Evolutionary conservation across 2,888 invertebrate species (phyloP).

Genomic region (Ichneumon xanthorius): DNA sequence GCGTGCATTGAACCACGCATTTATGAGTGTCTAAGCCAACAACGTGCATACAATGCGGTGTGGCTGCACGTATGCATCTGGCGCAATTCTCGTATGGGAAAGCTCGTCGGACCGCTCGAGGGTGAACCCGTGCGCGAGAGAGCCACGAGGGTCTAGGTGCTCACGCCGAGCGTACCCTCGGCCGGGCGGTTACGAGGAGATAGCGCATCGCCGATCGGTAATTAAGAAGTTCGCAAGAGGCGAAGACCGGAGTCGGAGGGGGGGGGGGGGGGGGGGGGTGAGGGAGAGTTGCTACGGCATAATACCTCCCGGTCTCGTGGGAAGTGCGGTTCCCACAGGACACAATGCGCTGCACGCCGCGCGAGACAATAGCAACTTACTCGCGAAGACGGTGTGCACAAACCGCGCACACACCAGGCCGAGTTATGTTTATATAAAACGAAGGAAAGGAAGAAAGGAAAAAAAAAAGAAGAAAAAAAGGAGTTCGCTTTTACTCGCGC

Average conservation of each 20-base stretch:
- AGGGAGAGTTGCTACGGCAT: slow-evolving; percentile 48
- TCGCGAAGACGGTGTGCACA: slow-evolving; percentile 21
- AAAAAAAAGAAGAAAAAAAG: not conserved
- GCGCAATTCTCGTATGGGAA: slow-evolving; percentile 23
- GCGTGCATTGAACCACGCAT: slow-evolving; percentile 14
- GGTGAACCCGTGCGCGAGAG: slow-evolving; percentile 11
- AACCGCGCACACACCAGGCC: not conserved
- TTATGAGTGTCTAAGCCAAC: not conserved
- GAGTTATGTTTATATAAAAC: not conserved
- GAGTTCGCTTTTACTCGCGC: not conserved
- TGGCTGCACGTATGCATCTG: not conserved
- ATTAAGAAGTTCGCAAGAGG: slow-evolving; percentile 63
- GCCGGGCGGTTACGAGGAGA: slow-evolving; percentile 45
- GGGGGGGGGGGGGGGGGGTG: slow-evolving; percentile 28
- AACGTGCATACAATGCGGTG: not conserved
- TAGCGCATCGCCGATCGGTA: slow-evolving; percentile 65
- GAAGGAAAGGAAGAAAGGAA: not conserved
- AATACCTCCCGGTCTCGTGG: slow-evolving; percentile 61
- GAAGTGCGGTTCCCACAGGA: slow-evolving; percentile 71
- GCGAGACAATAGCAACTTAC: slow-evolving; percentile 64
- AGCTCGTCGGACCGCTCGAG: slow-evolving; percentile 7
- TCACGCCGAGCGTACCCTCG: slow-evolving; percentile 28
- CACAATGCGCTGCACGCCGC: slow-evolving; percentile 69
- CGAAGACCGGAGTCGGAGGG: not conserved
- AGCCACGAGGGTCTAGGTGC: slow-evolving; percentile 32